Percentiles rank a stretch among this genome's conserved stretches.
Conservation (phyloP, 2,113 vertebrate species). For the Pollachius pollachius region DNA sequence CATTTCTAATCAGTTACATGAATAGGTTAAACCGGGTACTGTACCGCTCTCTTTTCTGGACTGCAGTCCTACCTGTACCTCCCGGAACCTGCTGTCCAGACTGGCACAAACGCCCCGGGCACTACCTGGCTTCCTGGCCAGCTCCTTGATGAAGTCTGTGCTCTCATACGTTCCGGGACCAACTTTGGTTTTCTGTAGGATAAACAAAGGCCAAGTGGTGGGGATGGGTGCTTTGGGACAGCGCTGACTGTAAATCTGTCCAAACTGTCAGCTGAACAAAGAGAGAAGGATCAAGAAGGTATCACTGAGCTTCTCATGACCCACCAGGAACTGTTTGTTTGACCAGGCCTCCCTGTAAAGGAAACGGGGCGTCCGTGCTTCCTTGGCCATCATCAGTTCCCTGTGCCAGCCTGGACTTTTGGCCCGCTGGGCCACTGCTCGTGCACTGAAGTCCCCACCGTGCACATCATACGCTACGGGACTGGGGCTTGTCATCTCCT, state of each 20-base stretch:
- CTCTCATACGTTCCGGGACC: constrained; percentile 69
- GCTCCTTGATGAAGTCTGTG: constrained; percentile 63
- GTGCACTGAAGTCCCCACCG: constrained; percentile 54
- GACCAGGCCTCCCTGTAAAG: constrained; percentile 53
- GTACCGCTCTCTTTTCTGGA: too few relatives aligned
- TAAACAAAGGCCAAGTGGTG: neutral
- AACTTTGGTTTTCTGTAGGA: constrained; percentile 56
- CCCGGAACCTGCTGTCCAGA: constrained; percentile 62
- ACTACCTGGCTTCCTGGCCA: constrained; percentile 57
- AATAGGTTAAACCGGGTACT: too few relatives aligned
- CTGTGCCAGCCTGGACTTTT: constrained; percentile 61
- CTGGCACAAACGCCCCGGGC: constrained; percentile 65
- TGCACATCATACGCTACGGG: constrained; percentile 61
- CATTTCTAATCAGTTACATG: too few relatives aligned
- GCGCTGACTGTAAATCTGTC: neutral
- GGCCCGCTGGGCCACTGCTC: constrained; percentile 19
- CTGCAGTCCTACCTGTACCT: constrained; percentile 43
- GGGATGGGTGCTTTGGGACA: neutral
- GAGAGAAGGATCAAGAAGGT: neutral
- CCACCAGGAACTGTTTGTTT: constrained; percentile 49
- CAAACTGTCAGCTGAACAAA: neutral
- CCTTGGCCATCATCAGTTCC: constrained; percentile 33
- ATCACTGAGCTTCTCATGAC: constrained; percentile 32
- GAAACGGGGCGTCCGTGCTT: constrained; percentile 63
- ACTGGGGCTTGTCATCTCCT: constrained; percentile 62